Base-by-base conservation (phyloP, 2,888 invertebrate genomes). In the Psylliodes chrysocephalus region DNA sequence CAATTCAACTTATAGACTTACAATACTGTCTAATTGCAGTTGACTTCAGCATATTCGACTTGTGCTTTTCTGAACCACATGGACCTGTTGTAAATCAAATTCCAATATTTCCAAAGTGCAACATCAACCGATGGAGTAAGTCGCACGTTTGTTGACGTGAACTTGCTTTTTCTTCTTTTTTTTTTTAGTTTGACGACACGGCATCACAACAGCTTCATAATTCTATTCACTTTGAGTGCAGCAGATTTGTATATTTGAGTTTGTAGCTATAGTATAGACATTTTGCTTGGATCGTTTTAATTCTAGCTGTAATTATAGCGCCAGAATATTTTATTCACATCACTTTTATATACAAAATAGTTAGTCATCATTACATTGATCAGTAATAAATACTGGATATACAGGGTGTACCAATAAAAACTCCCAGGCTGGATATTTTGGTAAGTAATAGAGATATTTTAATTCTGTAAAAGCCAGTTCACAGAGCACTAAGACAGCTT, bases 61-160 rank as follows among this genome's bases (percentile, higher is more conserved):
- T 81, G 75, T 76, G 77, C 67, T 82, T 80, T 76, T 77, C 77
- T 15, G 70, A 70, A 65, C 77, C 75, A 62, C 70, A 68, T 66
- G 81, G 81, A 68, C 81, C 81, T 53, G 74, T 78, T 63, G 75
- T 80, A 69, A 81, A 82, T 71, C 76, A 79, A 74, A 78, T 80
- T 72, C 78, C 81, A 69, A 75, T 82, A 57, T 82, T 82, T 72
- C 82, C 82, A 68, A 81, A 78, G 77, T 81, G 79, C 73, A 79
- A 71, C 69, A 68, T 69, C 52, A 79, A 80, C 73, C 76, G 79
- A 70, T 80, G 80, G 79, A 79, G 82, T 81, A 82, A 82, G 82
- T 82, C 69, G 63, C 8, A 8, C 17, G 17, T 15, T 10, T 44
- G 18, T n/a, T 12, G 22, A 25, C 28, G 28, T 49, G 12, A 14